These are phyloP conservation scores for Choreutis nemorana DNA, from an alignment of 2,888 invertebrate genomes.

Conservation along the genomic window DNA sequence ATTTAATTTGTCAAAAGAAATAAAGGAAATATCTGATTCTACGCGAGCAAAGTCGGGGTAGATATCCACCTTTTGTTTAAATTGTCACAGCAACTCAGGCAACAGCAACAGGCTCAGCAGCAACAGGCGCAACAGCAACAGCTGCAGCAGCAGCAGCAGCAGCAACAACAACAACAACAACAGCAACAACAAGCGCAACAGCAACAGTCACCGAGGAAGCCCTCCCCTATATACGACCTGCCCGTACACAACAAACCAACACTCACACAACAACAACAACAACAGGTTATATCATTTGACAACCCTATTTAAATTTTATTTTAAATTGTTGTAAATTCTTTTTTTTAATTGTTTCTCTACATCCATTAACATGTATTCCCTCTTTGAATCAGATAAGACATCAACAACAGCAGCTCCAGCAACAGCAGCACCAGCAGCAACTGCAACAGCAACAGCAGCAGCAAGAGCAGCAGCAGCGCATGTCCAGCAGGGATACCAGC, in stretches of 20 bases:
- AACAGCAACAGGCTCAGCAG: slow-evolving; percentile 14
- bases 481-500: slow-evolving; percentile 54
- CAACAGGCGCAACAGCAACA: slow-evolving; percentile 11
- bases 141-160: slow-evolving; percentile 12
- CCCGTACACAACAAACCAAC: slow-evolving; percentile 54
- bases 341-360: too few species aligned
- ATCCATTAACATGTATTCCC: too few species aligned
- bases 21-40: too few species aligned
- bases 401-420: slow-evolving; percentile 15
- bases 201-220: slow-evolving; percentile 34
- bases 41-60: too few species aligned
- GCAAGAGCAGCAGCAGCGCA: slow-evolving; percentile 18
- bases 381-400: neutral
- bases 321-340: neutral
- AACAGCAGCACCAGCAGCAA: slow-evolving; percentile 18
- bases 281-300: slow-evolving; percentile 3
- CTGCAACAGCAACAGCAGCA: slow-evolving; percentile 18
- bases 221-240: slow-evolving; percentile 52
- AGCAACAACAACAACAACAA: slow-evolving; percentile 11
- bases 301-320: neutral
- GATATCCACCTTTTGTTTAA: too few species aligned
- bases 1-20: too few species aligned
- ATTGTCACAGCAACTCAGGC: slow-evolving; percentile 8
- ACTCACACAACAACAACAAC: slow-evolving; percentile 33
- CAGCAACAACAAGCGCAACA: slow-evolving; percentile 13